phyloP scores from a whole-genome alignment of 2,113 vertebrate species.

The Lophius piscatorius region DNA sequence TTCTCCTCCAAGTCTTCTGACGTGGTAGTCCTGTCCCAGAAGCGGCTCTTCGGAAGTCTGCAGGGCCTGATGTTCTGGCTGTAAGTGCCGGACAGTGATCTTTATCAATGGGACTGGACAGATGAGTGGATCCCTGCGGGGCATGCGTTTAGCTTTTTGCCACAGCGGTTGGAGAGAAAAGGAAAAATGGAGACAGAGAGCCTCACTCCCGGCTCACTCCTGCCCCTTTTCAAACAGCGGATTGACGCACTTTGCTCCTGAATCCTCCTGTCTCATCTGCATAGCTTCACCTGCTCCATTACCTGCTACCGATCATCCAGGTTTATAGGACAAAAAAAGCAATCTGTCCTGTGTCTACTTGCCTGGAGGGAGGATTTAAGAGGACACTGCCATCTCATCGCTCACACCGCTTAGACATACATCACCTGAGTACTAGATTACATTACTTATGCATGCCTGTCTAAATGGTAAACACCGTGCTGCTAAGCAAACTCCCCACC shows the following conservation, averaged over 20 bases:
- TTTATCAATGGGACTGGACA: constrained; percentile 54
- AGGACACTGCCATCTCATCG: constrained; percentile 33
- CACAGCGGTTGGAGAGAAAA: not conserved
- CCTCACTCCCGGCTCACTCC: not conserved
- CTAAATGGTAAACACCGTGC: constrained; percentile 48
- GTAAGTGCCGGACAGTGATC: constrained; percentile 58
- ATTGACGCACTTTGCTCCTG: constrained; percentile 29
- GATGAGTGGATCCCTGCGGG: constrained; percentile 44
- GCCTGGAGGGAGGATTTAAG: constrained; percentile 17
- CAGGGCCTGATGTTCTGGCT: constrained; percentile 45
- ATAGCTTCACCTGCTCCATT: constrained; percentile 43
- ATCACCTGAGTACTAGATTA: constrained; percentile 52
- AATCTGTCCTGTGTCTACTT: constrained; percentile 50
- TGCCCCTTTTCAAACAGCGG: constrained; percentile 12
- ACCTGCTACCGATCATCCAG: constrained; percentile 36
- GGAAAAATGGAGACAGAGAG: not conserved
- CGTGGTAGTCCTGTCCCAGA: constrained; percentile 22
- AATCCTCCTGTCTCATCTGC: constrained; percentile 34
- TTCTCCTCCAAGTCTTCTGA: constrained; percentile 33
- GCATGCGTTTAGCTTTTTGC: constrained; percentile 13
- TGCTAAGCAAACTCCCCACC: constrained; percentile 41
- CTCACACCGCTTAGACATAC: constrained; percentile 36
- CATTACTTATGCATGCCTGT: constrained; percentile 58
- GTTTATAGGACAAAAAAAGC: constrained; percentile 60
- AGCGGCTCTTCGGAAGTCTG: constrained; percentile 24